A percentile compares a stretch with the other conserved stretches of the same genome.
These are phyloP conservation scores for Pristionchus japonicus DNA, from an alignment of 2,888 invertebrate genomes.

Conservation along the genomic window DNA sequence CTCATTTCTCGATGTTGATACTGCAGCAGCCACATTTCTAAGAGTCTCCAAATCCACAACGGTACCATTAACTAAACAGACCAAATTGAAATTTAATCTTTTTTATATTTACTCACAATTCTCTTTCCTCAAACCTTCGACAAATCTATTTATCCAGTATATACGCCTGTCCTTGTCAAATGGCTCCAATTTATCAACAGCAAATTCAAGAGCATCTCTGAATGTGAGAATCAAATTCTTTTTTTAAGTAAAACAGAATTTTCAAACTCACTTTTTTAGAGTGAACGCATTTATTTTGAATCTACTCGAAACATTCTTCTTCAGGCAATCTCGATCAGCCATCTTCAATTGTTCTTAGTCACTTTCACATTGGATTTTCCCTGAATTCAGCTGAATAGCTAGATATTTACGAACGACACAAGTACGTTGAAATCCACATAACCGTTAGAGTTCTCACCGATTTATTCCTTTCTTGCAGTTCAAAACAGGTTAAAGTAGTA, in stretches of 20 bases:
- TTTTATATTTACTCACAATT: slow-evolving; percentile 55
- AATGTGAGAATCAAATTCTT: background rate
- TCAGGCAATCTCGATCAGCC: slow-evolving; percentile 32
- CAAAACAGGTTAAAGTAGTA: no score
- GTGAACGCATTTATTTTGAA: slow-evolving; percentile 47
- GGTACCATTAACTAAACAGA: background rate
- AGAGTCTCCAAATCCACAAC: slow-evolving; percentile 44
- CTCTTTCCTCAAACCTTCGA: slow-evolving; percentile 61
- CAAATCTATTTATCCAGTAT: slow-evolving; percentile 59
- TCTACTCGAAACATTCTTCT: slow-evolving; percentile 19
- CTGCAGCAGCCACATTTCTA: slow-evolving; percentile 37
- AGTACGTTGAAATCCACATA: background rate
- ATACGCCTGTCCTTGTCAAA: slow-evolving; percentile 56
- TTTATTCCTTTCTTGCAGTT: slow-evolving; percentile 11
- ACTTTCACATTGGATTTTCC: background rate
- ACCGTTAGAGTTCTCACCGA: background rate
- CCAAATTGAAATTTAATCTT: slow-evolving; percentile 36
- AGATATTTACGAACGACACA: background rate
- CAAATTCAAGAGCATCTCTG: slow-evolving; percentile 59
- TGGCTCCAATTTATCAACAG: slow-evolving; percentile 52
- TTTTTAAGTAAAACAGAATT: background rate
- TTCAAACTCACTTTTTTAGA: slow-evolving; percentile 46
- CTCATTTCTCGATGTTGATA: slow-evolving; percentile 34
- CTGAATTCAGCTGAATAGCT: background rate
- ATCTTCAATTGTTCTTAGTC: background rate